Evolutionary conservation across 2,888 invertebrate species (phyloP).

Genomic region (Drosophila peninsularis): DNA sequence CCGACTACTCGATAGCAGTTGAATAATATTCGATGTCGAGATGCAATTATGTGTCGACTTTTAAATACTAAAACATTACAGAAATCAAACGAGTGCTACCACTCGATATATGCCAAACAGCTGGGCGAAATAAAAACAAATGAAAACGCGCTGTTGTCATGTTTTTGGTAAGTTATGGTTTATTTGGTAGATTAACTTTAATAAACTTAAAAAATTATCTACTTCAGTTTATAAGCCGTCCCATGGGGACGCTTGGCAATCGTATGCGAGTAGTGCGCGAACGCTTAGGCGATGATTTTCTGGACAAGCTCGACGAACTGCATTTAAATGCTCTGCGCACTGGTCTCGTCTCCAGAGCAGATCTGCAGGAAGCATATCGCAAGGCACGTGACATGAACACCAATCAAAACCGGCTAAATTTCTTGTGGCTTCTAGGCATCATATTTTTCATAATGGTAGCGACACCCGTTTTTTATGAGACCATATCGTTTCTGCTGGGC

Average conservation of each 20-base stretch:
- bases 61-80: constrained; percentile 1
- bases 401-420: constrained; percentile 75
- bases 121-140: constrained; percentile 29
- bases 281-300: constrained; percentile 74
- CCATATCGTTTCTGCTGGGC: constrained; percentile 85
- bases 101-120: constrained; percentile 29
- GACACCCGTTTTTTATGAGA: constrained; percentile 83
- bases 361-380: constrained; percentile 82
- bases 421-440: constrained; percentile 81
- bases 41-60: constrained; percentile 6
- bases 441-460: constrained; percentile 82
- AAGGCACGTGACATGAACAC: constrained; percentile 75
- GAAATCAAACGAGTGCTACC: neutral
- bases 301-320: constrained; percentile 76
- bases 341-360: constrained; percentile 79
- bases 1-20: constrained; percentile 23
- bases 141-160: constrained; percentile 32
- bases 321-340: constrained; percentile 81
- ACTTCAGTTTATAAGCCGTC: constrained; percentile 80
- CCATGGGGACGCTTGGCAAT: constrained; percentile 68
- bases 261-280: constrained; percentile 69
- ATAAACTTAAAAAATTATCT: neutral
- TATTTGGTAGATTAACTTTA: neutral
- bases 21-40: constrained; percentile 9
- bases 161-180: constrained; percentile 58